Evolutionary conservation across 2,888 invertebrate species (phyloP), one percentile per base, ranked within the genome.

Genomic region (Bimastos eiseni): DNA sequence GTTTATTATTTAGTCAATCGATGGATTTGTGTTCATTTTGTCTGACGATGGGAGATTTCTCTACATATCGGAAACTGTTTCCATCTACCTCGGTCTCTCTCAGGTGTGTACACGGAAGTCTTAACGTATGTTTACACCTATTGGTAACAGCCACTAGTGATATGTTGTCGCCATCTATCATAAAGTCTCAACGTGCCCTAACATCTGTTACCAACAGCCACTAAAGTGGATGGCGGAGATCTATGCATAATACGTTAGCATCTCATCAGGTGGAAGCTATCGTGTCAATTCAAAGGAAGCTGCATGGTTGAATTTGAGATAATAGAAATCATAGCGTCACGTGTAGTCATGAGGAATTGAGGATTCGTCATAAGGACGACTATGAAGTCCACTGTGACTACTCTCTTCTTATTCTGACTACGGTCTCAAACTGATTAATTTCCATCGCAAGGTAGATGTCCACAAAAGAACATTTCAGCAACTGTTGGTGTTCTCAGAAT

Each of bases 31-130:
- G 93, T 96, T 99, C 95, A 98, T 98, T 83, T 97, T 99, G 93
- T 98, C 98, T 90, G 97, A 98, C 93, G 98, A 98, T 96, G 99
- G 98, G 93, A 97, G 98, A 95, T 98, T 99, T 96, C 97, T 99
- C 95, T 99, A 99, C 96, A 98, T 99, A 96, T 99, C 99, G 94
- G 99, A 99, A 96, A 99, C 99, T 94, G 99, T 99, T 94, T 99
- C 99, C 95, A 98, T 99, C 96, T 99, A 99, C 96, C 97, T 99
- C 96, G 99, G 99, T 94, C 97, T 99, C 95, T 99, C 99, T 96
- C 99, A 99, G 97, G 98, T 98, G 96, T 38, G 55, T 41, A 8
- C 33, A 90, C 15, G 17, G 1, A 49, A n/a, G 70, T 70, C 70
- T 70, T 70, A n/a, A n/a, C 70, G 8, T 70, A 8, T 11, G n/a